Conservation (phyloP, 2,888 invertebrate genomes). For the Machimus atricapillus region DNA sequence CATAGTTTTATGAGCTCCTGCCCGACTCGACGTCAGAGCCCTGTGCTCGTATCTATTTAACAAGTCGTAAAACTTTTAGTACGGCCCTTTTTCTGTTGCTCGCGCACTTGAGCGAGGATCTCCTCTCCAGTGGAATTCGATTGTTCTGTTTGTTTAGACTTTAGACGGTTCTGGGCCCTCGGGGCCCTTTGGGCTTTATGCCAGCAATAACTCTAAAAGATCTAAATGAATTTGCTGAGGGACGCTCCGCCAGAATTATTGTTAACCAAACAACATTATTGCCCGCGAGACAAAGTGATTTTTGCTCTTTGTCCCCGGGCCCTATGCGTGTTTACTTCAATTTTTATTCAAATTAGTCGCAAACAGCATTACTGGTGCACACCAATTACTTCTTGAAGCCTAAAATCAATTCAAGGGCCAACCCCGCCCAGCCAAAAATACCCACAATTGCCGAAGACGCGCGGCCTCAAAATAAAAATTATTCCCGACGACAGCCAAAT, state of each 20-base stretch:
- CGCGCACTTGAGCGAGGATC: too few species aligned
- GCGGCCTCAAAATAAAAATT: not conserved
- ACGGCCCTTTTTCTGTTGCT: constrained; percentile 13
- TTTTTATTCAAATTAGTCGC: not conserved
- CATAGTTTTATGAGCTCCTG: constrained; percentile 22
- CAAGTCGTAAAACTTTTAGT: constrained; percentile 20
- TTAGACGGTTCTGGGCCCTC: not conserved
- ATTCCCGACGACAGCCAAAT: not conserved
- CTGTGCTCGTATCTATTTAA: constrained; percentile 10
- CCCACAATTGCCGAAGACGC: not conserved
- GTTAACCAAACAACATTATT: not conserved
- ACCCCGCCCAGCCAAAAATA: not conserved
- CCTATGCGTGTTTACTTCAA: not conserved
- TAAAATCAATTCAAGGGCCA: not conserved
- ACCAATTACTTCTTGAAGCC: not conserved
- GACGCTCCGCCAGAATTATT: not conserved
- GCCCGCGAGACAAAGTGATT: not conserved
- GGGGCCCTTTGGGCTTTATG: not conserved
- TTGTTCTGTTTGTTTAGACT: constrained; percentile 19
- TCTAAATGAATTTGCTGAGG: not conserved
- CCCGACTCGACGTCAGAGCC: not conserved
- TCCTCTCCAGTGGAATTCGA: not conserved
- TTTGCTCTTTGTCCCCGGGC: not conserved
- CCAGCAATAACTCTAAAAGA: constrained; percentile 11
- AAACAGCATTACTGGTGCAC: not conserved